Evolutionary conservation across 2,113 vertebrate genomes (phyloP), one percentile per base, ranked within the genome.

Genomic region (Chinchilla lanigera): DNA sequence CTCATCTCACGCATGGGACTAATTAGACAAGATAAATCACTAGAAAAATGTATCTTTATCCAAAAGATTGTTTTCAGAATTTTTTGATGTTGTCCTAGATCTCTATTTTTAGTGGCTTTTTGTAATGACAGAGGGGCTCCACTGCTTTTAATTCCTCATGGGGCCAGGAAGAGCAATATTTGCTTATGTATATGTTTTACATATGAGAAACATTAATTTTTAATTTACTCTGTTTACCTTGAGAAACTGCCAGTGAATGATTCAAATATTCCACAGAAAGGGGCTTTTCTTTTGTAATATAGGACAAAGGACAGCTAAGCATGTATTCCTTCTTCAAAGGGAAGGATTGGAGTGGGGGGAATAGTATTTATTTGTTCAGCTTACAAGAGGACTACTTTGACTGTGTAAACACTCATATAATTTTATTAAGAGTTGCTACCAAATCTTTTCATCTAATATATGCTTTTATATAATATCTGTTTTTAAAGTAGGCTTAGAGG

Each of bases 181-280:
- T 80, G 33, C 94, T 93, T 97, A 81, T 92, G 96, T 95, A 95
- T 97, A 78, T 97, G 94, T 91, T 95, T 93, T 1, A 78, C 97
- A 97, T 98, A 98, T 56, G 97, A 98, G 97, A 98, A 98, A 98
- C 98, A 98, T 98, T 99, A 98, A 98, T 98, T 98, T 99, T 98
- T 99, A 98, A 99, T 98, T 98, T 98, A 98, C 98, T 98, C 98
- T 98, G 98, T 99, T 99, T 99, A 98, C 98, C 98, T 99, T 99
- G 99, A 99, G 98, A 98, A 97, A 97, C 97, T 98, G 98, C 99
- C 99, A 99, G 97, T 96, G 97, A 97, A 97, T 98, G 98, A 99
- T 98, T 98, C 98, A 98, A 96, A 98, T 98, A 98, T 98, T 98
- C 98, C 98, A 96, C 96, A 95, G 98, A 98, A 98, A 98, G 93